Conservation (phyloP, 2,888 invertebrate genomes). For the Tachina grossa region DNA sequence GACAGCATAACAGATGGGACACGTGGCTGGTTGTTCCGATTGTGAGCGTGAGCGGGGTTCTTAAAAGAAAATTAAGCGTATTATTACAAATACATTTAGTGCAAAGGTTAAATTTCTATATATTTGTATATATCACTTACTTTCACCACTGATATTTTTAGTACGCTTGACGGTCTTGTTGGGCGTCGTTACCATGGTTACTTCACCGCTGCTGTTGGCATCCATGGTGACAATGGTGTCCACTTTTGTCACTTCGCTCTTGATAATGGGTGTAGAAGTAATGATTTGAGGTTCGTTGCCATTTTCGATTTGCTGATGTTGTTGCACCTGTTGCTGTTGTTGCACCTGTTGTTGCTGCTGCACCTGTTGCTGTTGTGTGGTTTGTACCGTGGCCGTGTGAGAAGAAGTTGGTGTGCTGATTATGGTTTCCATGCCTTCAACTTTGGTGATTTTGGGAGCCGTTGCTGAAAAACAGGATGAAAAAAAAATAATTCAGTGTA, state of each 20-base stretch:
- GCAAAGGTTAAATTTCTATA: background rate
- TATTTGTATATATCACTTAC: constrained; percentile 56
- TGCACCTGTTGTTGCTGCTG: constrained; percentile 72
- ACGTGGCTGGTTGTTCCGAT: constrained; percentile 86
- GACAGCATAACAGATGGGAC: constrained; percentile 85
- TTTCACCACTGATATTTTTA: constrained; percentile 69
- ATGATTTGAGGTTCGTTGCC: constrained; percentile 78
- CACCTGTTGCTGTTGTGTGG: constrained; percentile 68
- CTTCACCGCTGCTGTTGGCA: constrained; percentile 76
- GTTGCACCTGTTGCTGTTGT: constrained; percentile 70
- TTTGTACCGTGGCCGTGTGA: constrained; percentile 73
- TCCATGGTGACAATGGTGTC: constrained; percentile 81
- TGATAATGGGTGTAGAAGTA: constrained; percentile 79
- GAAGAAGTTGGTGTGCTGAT: constrained; percentile 80
- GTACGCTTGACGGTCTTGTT: constrained; percentile 70
- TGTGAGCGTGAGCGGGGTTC: constrained; percentile 85
- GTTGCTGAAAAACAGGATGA: constrained; percentile 77
- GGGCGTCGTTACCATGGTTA: constrained; percentile 73
- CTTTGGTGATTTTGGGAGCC: constrained; percentile 80
- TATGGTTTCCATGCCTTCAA: constrained; percentile 82
- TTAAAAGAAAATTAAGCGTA: constrained; percentile 63
- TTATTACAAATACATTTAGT: background rate
- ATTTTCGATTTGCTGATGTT: constrained; percentile 76
- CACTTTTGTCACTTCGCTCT: constrained; percentile 80
- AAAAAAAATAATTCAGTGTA: background rate